Percentiles rank a stretch among this genome's conserved stretches.
Conservation (phyloP, 2,113 vertebrate species). For the Zapornia atra region DNA sequence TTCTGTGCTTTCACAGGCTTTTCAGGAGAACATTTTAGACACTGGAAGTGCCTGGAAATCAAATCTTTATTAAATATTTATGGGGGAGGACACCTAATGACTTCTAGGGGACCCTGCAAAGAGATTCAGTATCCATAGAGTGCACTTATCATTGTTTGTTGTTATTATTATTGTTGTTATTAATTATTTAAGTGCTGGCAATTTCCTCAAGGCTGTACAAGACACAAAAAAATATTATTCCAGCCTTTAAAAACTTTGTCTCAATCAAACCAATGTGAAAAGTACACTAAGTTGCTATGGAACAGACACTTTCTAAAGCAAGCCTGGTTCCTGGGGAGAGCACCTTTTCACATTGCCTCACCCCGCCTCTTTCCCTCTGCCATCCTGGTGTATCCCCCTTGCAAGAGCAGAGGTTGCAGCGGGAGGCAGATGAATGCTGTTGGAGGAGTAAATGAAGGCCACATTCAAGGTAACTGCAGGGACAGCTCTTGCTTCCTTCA, state of each 20-base stretch:
- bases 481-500: neutral
- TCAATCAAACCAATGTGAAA: neutral
- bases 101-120: slow-evolving; percentile 24
- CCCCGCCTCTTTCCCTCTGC: neutral
- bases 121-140: slow-evolving; percentile 39
- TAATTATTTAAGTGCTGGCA: slow-evolving; percentile 46
- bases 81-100: slow-evolving; percentile 23
- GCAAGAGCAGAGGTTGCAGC: neutral
- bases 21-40: slow-evolving; percentile 34
- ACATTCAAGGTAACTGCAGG: neutral
- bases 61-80: slow-evolving; percentile 65
- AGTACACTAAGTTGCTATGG: neutral
- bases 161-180: slow-evolving; percentile 10
- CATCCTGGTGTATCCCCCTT: neutral
- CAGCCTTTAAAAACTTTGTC: neutral
- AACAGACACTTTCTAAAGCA: neutral
- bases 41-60: slow-evolving; percentile 48
- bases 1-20: slow-evolving; percentile 23
- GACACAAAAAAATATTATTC: neutral
- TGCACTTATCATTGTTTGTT: slow-evolving; percentile 41
- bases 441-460: neutral
- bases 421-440: neutral
- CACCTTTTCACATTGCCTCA: neutral
- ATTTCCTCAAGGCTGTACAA: slow-evolving; percentile 27
- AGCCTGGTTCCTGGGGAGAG: neutral